phyloP scores from a whole-genome alignment of 2,888 invertebrate genomes.

The Polymixis lichenea region DNA sequence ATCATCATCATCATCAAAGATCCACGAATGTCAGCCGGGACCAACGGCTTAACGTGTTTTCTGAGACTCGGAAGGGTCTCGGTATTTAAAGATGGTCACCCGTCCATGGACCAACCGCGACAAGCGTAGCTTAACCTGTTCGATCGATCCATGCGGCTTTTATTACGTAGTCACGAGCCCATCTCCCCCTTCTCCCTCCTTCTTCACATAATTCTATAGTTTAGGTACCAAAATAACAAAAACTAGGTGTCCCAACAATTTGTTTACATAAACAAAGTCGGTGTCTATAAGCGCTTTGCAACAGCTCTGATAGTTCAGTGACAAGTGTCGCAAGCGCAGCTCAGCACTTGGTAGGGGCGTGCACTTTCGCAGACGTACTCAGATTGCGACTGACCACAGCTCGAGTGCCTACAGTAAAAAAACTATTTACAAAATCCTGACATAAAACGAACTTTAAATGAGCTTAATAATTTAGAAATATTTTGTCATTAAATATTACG shows the following conservation, averaged over 20 bases:
- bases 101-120: not conserved
- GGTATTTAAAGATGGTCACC: too few relatives aligned
- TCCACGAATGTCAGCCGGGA: too few relatives aligned
- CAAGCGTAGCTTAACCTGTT: not conserved
- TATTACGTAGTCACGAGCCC: not conserved
- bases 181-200: too few relatives aligned
- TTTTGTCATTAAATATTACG: not conserved
- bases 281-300: conserved; percentile 47
- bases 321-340: conserved; percentile 79
- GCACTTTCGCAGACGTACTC: conserved; percentile 77
- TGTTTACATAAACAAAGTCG: conserved; percentile 46
- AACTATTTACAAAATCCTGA: conserved; percentile 25
- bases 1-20: too few relatives aligned
- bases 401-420: conserved; percentile 38
- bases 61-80: too few relatives aligned
- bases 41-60: too few relatives aligned
- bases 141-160: not conserved
- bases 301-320: conserved; percentile 60
- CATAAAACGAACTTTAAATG: not conserved
- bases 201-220: too few relatives aligned
- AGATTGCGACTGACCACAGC: conserved; percentile 70
- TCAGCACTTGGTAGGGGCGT: conserved; percentile 76
- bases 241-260: conserved; percentile 20
- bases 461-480: not conserved
- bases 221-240: not conserved